These are phyloP conservation scores for Illadopsis cleaveri DNA, from an alignment of 2,113 vertebrate genomes.

Conservation along the genomic window DNA sequence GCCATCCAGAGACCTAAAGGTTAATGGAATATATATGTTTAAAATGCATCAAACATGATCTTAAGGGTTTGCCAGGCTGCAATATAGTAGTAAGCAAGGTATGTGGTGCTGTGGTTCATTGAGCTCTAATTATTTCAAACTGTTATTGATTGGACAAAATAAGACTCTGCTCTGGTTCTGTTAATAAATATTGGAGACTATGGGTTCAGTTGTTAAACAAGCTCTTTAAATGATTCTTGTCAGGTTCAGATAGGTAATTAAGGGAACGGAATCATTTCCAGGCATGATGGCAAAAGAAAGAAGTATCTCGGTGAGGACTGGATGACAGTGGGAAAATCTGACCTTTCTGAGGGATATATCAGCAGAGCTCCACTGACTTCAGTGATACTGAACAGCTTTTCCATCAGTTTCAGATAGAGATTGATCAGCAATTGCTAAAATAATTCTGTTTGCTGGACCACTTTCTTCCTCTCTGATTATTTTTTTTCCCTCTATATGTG, in stretches of 20 bases:
- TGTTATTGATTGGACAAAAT: slow-evolving; percentile 50
- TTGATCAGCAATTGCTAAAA: background rate
- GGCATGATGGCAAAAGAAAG: background rate
- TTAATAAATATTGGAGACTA: slow-evolving; percentile 42
- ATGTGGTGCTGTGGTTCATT: slow-evolving; percentile 18
- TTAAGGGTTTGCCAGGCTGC: background rate
- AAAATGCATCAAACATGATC: background rate
- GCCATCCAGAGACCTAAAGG: background rate
- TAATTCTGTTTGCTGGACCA: background rate
- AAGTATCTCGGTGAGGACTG: background rate
- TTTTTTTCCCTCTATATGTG: accelerated
- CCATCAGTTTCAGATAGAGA: background rate
- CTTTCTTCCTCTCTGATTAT: background rate
- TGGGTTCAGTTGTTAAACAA: slow-evolving; percentile 14
- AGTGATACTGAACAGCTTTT: background rate
- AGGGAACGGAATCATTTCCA: background rate
- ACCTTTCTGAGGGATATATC: background rate
- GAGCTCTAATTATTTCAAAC: slow-evolving; percentile 19
- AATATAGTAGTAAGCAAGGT: background rate
- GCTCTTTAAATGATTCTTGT: background rate
- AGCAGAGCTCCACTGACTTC: background rate
- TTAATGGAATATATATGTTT: background rate
- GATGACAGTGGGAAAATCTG: background rate
- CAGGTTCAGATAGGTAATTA: background rate
- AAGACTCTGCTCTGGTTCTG: background rate